Base-by-base conservation (phyloP, 2,113 vertebrate genomes). In the Carlito syrichta region DNA sequence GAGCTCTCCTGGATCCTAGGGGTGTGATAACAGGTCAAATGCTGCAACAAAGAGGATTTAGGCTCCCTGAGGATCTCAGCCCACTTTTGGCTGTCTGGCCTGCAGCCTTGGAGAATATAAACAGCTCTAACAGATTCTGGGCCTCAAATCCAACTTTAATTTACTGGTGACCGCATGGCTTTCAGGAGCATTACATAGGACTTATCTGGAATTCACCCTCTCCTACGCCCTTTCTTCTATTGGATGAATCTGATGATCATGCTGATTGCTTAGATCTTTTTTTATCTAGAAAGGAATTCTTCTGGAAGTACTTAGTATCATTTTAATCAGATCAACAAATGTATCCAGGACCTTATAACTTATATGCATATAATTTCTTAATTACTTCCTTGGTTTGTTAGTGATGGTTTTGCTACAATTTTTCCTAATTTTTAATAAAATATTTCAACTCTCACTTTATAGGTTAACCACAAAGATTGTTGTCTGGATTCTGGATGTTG, bases 181-280 rank as follows among this genome's bases (percentile, higher is more conserved):
- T 97, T 96, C 91, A 89, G 95, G 86, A 97, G 86, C 77, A 76
- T 87, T 91, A 92, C 93, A 96, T 30, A 97, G 88, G 85, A 88
- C 78, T 97, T 97, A 94, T 97, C 89, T 98, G 95, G 95, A 97
- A 98, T 93, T 93, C 74, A 74, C 76, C 94, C 87, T 94, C 94
- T 89, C 91, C 93, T 94, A 95, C 88, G 54, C 95, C 97, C 95
- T 96, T 81, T 93, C 69, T 96, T 96, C 97, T 92, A 97, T 86
- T 96, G 89, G 86, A 81, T 94, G 94, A 96, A 96, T 96, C 89
- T 95, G 84, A 97, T 96, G 86, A 98, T 96, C 52, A 45, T 50
- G 14, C 66, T 96, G 93, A 97, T 95, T 97, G 97, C 94, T 97
- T 96, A 91, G 93, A 97, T 93, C 76, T 96, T 97, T 96, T 97